phyloP scores from a whole-genome alignment of 2,113 vertebrate species.

The Xiphophorus couchianus region DNA sequence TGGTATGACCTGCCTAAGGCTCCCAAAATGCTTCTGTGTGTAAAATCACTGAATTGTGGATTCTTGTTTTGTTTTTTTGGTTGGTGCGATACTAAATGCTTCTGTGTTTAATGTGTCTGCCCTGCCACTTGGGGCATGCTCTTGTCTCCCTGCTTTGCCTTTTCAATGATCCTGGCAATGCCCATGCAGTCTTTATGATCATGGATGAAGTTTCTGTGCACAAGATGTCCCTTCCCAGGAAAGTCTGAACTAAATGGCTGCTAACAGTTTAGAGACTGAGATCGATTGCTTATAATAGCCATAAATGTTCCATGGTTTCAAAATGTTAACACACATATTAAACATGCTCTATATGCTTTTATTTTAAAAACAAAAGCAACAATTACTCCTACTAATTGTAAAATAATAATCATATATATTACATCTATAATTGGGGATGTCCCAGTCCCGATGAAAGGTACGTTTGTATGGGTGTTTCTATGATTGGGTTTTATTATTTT shows the following conservation, averaged over 20 bases:
- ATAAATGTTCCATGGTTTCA: too few species aligned
- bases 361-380: neutral
- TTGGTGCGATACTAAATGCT: conserved; percentile 56
- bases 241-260: conserved; percentile 10
- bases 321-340: too few species aligned
- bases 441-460: neutral
- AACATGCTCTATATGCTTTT: too few species aligned
- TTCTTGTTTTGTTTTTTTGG: conserved; percentile 20
- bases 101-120: conserved; percentile 50
- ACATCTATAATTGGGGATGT: neutral
- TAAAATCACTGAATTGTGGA: conserved; percentile 37
- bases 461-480: neutral
- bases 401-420: neutral
- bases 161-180: conserved; percentile 75
- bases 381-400: neutral
- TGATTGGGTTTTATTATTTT: neutral
- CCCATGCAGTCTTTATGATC: conserved; percentile 25
- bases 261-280: neutral
- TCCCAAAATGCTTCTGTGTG: conserved; percentile 31
- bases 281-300: neutral
- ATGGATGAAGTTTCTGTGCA: conserved; percentile 43
- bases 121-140: conserved; percentile 52
- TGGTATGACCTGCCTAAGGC: conserved; percentile 6
- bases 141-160: conserved; percentile 52
- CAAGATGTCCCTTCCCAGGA: conserved; percentile 21